Evolutionary conservation across 2,113 vertebrate genomes (phyloP), one percentile per base, ranked within the genome.

Genomic region (Urocitellus parryii): DNA sequence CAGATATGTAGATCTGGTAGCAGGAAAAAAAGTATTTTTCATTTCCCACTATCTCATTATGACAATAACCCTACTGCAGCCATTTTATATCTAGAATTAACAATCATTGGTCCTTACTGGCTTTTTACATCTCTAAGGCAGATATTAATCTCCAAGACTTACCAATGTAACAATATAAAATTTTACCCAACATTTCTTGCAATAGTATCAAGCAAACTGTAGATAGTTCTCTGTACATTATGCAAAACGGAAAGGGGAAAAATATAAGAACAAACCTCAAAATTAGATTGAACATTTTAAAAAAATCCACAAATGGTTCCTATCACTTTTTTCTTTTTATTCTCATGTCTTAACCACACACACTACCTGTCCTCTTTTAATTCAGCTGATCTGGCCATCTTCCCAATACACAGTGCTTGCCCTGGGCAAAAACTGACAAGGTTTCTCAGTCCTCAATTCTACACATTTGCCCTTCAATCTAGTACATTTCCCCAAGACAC

Each of bases 111-210:
- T 53, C n/a, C 12, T 82, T 79, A 58, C 1, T 53, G 88, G 37
- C 8, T 63, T 95, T 80, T 92, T 87, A 65, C 82, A 48, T 88
- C 77, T 96, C 63, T 61, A 94, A 82, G n/a, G n/a, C 65, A 94
- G 63, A 51, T 48, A 81, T 34, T 53, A 27, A 7, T 94, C 65
- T 45, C 34, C 18, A 39, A 58, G 3, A 84, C 22, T 42, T 58
- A 87, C 29, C 85, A 7, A 77, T 11, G 91, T 32, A 96, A 65
- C 45, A 74, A 39, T 42, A n/a, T 27, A 45, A 91, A 37, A 0
- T 90, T 96, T 81, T 83, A 20, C 20, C 68, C 25, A 74, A 20
- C 13, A 88, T 88, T 92, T 92, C 79, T 95, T 92, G 27, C 85
- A 91, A 91, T 39, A 73, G 58, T 89, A 90, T 84, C 65, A 87